phyloP scores from a whole-genome alignment of 2,888 invertebrate species.

The Listrodromus nycthemerus region DNA sequence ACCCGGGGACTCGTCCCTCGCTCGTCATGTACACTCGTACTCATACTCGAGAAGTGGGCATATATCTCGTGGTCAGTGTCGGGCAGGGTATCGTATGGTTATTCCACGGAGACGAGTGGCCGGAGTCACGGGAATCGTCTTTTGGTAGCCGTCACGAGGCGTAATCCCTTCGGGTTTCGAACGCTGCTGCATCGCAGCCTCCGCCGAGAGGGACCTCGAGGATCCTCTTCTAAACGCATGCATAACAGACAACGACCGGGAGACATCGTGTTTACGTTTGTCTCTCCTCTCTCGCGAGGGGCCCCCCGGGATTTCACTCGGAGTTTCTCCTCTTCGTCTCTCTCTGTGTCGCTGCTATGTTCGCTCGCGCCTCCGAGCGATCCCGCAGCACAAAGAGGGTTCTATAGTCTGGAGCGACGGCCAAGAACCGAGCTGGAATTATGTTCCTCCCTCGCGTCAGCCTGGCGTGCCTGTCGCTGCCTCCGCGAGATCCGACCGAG shows the following conservation, averaged over 20 bases:
- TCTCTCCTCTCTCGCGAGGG: constrained; percentile 73
- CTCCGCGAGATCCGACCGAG: constrained; percentile 45
- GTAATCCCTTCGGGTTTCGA: constrained; percentile 53
- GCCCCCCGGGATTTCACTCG: constrained; percentile 38
- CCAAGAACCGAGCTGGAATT: constrained; percentile 72
- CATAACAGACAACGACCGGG: constrained; percentile 58
- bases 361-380: constrained; percentile 70
- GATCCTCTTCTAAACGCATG: constrained; percentile 70
- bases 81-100: constrained; percentile 36
- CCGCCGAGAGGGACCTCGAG: constrained; percentile 68
- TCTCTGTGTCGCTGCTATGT: constrained; percentile 49
- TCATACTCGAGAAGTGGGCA: constrained; percentile 54
- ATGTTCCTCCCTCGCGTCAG: constrained; percentile 75
- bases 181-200: constrained; percentile 41
- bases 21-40: constrained; percentile 31
- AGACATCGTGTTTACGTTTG: constrained; percentile 82
- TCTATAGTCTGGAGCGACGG: constrained; percentile 80
- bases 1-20: constrained; percentile 23
- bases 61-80: constrained; percentile 57
- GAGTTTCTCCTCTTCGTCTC: constrained; percentile 58
- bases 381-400: constrained; percentile 80
- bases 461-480: constrained; percentile 74
- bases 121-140: constrained; percentile 57
- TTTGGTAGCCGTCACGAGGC: constrained; percentile 61
- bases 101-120: constrained; percentile 57